Evolutionary conservation across 2,888 invertebrate species (phyloP).

Genomic region (Ecdyonurus torrentis): DNA sequence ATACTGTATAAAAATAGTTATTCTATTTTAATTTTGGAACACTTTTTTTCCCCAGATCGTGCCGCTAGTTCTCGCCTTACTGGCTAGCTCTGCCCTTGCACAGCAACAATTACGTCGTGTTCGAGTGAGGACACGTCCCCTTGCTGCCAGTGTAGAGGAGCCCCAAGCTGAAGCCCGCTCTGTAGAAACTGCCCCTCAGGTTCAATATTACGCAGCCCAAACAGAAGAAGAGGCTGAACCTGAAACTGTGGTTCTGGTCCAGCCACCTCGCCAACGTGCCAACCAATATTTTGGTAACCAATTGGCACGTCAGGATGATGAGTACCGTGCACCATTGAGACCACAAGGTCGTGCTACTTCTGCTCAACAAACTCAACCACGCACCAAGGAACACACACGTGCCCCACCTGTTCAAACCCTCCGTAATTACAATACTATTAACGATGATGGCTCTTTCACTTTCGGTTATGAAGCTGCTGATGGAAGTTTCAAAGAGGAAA

Average conservation of each 20-base stretch:
- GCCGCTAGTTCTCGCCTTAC: not conserved
- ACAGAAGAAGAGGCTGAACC: not conserved
- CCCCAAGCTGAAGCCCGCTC: not conserved
- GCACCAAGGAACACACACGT: constrained; percentile 35
- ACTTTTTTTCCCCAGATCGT: not conserved
- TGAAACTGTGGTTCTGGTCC: constrained; percentile 20
- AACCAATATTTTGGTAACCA: constrained; percentile 31
- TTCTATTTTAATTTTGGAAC: too few species aligned
- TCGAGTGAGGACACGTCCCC: not conserved
- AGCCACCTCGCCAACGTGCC: constrained; percentile 16
- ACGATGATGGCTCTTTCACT: constrained; percentile 70
- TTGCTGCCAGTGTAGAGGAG: not conserved
- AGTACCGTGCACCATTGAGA: constrained; percentile 18
- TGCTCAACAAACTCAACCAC: constrained; percentile 22
- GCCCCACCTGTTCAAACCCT: constrained; percentile 64
- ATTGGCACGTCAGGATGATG: constrained; percentile 17
- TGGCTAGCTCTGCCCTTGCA: not conserved
- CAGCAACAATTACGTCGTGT: not conserved
- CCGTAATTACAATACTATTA: constrained; percentile 65
- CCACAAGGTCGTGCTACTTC: constrained; percentile 22
- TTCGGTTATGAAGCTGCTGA: constrained; percentile 74
- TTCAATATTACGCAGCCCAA: not conserved
- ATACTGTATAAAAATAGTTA: too few species aligned
- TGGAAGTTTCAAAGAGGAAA: constrained; percentile 75
- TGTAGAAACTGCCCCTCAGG: not conserved